phyloP scores from a whole-genome alignment of 2,113 vertebrate genomes.

The Hoplias malabaricus region DNA sequence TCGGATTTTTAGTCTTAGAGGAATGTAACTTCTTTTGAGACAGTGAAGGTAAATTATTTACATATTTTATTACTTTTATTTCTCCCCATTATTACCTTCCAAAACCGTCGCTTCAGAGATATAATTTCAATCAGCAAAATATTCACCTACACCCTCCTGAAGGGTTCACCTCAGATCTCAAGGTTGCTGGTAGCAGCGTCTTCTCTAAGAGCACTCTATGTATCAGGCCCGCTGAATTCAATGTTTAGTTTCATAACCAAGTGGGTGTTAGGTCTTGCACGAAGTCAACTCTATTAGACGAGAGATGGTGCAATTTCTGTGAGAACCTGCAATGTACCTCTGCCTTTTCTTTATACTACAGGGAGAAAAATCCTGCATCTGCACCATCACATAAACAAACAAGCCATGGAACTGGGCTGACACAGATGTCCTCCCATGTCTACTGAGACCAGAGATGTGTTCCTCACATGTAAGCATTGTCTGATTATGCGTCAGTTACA shows the following conservation, averaged over 20 bases:
- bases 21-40: no score
- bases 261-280: not conserved
- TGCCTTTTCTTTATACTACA: not conserved
- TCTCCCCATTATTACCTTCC: not conserved
- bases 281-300: not conserved
- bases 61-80: not conserved
- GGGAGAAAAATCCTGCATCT: not conserved
- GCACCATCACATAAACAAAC: slow-evolving; percentile 31
- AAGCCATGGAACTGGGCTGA: slow-evolving; percentile 4
- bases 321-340: not conserved
- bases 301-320: not conserved
- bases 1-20: no score
- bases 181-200: not conserved
- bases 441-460: slow-evolving; percentile 12
- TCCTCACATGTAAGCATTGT: slow-evolving; percentile 28
- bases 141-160: not conserved
- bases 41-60: no score
- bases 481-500: slow-evolving; percentile 39
- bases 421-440: slow-evolving; percentile 10
- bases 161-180: not conserved
- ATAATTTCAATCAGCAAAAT: not conserved
- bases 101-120: not conserved
- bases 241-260: not conserved
- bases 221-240: not conserved
- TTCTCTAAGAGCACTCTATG: not conserved